A percentile compares a stretch with the other conserved stretches of the same genome.
Conservation (phyloP, 1,140 invertebrate genomes). For the Antheraea pernyi region DNA sequence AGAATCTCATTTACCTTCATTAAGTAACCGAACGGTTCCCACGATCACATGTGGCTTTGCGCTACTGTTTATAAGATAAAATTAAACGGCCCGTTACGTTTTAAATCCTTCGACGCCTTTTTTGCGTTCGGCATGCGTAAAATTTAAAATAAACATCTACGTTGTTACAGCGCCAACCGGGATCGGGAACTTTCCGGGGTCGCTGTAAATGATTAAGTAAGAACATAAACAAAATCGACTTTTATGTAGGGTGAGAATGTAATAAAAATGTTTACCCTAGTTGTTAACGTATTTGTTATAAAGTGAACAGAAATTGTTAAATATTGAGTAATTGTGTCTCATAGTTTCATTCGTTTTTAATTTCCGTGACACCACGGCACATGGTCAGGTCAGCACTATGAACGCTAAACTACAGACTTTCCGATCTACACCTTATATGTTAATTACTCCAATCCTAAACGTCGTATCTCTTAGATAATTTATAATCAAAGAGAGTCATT, state of each 20-base stretch:
- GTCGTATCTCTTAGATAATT: no score
- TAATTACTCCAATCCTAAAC: no score
- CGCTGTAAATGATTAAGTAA: background rate
- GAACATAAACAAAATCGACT: background rate
- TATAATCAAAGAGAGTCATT: no score
- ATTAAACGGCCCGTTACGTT: slow-evolving; percentile 25
- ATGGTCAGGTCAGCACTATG: no score
- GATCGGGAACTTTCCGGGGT: background rate
- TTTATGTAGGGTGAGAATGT: background rate
- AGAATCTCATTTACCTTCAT: slow-evolving; percentile 52
- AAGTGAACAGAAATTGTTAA: no score
- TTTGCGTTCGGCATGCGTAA: slow-evolving; percentile 23
- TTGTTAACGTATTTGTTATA: no score
- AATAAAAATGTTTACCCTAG: background rate
- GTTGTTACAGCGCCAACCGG: background rate
- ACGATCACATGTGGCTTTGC: slow-evolving; percentile 57
- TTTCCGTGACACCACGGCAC: no score
- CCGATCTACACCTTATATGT: no score
- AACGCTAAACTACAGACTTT: no score
- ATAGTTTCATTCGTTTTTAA: no score
- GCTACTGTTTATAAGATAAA: slow-evolving; percentile 9
- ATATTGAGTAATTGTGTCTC: no score
- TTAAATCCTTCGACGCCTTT: slow-evolving; percentile 49
- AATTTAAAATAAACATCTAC: slow-evolving; percentile 26
- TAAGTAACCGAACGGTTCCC: slow-evolving; percentile 43